Evolutionary conservation across 2,797 vertebrate genomes (phyloP), one percentile per base, ranked within the genome.

Genomic region (Trematocara caparti): DNA sequence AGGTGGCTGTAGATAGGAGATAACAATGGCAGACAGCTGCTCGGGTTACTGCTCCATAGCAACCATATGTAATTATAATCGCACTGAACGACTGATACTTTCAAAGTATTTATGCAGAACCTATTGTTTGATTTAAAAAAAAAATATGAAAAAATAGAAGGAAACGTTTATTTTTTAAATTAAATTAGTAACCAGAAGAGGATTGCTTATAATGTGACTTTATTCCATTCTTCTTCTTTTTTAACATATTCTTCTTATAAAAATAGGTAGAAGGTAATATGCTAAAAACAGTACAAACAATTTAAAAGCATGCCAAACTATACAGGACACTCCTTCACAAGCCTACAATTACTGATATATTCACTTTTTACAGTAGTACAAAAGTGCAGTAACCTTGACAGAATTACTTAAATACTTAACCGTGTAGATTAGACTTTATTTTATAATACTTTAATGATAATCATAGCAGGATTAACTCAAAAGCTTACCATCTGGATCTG

Each of bases 101-200:
- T 40, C n/a, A 40, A 38, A 64, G 11, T 64, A 40, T 5, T 64
- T 64, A 64, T 21, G 12, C 10, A 38, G 34, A n/a, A 38, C n/a
- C 4, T 38, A 40, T 40, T 21, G 36, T 21, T 40, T 64, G n/a
- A 40, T 24, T 40, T 5, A 38, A 64, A 64, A 19, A 13, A 2
- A 2, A 3, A 3, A 11, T 12, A 6, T 36, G 32, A 36, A 19
- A 19, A 19, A 38, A 0, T 3, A 59, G 55, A n/a, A 36, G 2
- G 2, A 59, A 59, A 59, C 43, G 36, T 32, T 74, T 72, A 64
- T 32, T 24, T 13, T 64, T 4, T 27, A 48, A 79, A 75, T 4
- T 27, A 48, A 79, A 75, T 40, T 40, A 79, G 59, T 66, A 81
- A 83, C 47, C 34, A 50, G 78, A 75, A 48, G 43, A 32, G 47